phyloP scores from a whole-genome alignment of 1,140 invertebrate species.

The Nephila pilipes region DNA sequence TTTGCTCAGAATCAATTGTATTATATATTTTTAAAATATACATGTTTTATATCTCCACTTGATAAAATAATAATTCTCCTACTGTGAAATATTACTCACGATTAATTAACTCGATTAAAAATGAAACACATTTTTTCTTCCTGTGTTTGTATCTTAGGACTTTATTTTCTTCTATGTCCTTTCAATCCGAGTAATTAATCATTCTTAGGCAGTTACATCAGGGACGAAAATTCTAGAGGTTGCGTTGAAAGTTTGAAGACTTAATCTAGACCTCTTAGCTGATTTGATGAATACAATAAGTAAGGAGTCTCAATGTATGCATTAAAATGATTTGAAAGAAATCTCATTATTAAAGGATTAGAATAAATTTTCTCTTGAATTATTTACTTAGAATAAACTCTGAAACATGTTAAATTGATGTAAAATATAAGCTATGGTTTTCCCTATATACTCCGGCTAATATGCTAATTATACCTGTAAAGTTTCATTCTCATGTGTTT shows the following conservation, averaged over 20 bases:
- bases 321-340: neutral
- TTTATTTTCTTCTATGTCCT: neutral
- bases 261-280: constrained; percentile 17
- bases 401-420: neutral
- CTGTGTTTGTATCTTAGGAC: neutral
- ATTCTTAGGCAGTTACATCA: neutral
- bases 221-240: neutral
- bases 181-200: constrained; percentile 20
- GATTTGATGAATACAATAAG: constrained; percentile 2
- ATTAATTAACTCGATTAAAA: neutral
- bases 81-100: too few species aligned
- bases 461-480: too few species aligned
- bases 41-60: too few species aligned
- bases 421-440: too few species aligned
- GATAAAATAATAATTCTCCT: too few species aligned
- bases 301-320: neutral
- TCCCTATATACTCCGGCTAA: too few species aligned
- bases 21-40: too few species aligned
- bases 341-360: neutral
- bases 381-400: constrained; percentile 56
- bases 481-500: too few species aligned
- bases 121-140: neutral
- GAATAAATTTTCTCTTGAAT: constrained; percentile 4
- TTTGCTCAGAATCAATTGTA: too few species aligned
- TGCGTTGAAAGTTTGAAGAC: neutral